A percentile compares a stretch with the other conserved stretches of the same genome.
These are phyloP conservation scores for Ferrisia virgata DNA, from an alignment of 2,888 invertebrate species.

Conservation along the genomic window DNA sequence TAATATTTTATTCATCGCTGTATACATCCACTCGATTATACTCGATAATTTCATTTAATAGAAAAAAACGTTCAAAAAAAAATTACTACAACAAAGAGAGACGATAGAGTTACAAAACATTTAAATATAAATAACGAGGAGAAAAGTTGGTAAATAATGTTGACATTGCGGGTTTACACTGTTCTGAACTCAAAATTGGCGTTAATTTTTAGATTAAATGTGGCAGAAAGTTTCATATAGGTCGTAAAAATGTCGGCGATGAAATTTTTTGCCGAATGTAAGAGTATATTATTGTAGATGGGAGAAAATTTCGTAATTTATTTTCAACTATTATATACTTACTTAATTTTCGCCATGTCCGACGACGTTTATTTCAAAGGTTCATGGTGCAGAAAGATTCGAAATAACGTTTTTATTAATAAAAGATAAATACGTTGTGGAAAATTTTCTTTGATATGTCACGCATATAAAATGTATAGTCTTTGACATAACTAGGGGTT, in stretches of 20 bases:
- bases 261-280: neutral
- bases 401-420: neutral
- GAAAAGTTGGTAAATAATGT: neutral
- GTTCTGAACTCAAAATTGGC: neutral
- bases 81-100: too few relatives aligned
- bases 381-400: neutral
- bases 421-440: neutral
- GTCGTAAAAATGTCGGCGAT: neutral
- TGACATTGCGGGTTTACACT: neutral
- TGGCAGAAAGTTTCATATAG: slow-evolving; percentile 9
- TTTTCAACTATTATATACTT: neutral
- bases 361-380: neutral
- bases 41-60: too few relatives aligned
- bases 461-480: too few relatives aligned
- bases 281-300: too few relatives aligned
- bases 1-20: too few relatives aligned
- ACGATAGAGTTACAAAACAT: neutral
- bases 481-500: too few relatives aligned
- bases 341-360: neutral
- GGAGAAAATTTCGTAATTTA: neutral
- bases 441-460: neutral
- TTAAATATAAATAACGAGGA: neutral
- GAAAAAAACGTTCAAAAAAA: too few relatives aligned
- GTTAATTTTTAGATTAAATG: slow-evolving; percentile 9
- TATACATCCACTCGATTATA: too few relatives aligned